phyloP scores from a whole-genome alignment of 1,140 invertebrate genomes.

The Schlechtendalia chinensis region DNA sequence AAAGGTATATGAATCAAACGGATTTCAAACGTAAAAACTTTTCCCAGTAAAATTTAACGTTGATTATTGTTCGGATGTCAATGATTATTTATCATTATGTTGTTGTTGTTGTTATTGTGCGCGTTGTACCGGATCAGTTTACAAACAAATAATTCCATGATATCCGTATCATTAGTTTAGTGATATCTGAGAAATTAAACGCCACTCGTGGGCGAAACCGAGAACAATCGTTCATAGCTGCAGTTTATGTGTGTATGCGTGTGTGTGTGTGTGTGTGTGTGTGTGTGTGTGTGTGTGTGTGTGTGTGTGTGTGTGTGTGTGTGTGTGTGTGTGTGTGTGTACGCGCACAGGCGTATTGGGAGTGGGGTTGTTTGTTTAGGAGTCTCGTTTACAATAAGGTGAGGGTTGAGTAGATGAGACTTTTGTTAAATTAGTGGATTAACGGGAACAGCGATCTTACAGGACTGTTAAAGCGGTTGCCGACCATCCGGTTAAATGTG shows the following conservation, averaged over 20 bases:
- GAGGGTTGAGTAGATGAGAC: background rate
- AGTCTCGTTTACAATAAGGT: background rate
- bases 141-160: background rate
- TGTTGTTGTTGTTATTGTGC: background rate
- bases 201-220: background rate
- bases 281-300: background rate
- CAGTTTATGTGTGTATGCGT: background rate
- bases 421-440: constrained; percentile 23
- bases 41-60: too few species aligned
- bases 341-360: too few species aligned
- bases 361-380: background rate
- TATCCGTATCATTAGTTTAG: background rate
- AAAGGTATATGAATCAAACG: too few species aligned
- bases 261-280: background rate
- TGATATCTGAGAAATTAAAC: background rate
- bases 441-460: constrained; percentile 13
- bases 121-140: background rate
- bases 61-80: too few species aligned
- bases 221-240: background rate
- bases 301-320: background rate
- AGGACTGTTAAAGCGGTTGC: background rate
- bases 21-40: too few species aligned
- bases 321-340: background rate
- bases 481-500: constrained; percentile 41
- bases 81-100: too few species aligned